Percentiles rank a stretch among this genome's conserved stretches.
Conservation (phyloP, 1,140 invertebrate genomes). For the Protaetia brevitarsis region DNA sequence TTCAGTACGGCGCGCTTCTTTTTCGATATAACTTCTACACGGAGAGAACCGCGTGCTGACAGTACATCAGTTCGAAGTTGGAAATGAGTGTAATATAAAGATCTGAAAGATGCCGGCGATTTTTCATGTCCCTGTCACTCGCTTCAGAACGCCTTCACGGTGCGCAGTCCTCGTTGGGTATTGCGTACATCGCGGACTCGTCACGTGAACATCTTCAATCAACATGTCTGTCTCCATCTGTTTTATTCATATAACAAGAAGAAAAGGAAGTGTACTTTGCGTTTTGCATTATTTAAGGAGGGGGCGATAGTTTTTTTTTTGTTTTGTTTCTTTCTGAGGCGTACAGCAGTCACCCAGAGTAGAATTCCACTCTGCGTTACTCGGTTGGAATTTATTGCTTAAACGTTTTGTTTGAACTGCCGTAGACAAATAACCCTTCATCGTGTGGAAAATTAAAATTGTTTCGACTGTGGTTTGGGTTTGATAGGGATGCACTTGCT, state of each 20-base stretch:
- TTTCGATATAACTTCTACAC: constrained; percentile 19
- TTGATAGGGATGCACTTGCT: too few species aligned
- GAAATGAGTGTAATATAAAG: constrained; percentile 40
- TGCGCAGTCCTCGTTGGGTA: background rate
- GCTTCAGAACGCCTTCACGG: too few species aligned
- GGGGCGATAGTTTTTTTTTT: background rate
- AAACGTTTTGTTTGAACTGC: too few species aligned
- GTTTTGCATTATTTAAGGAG: background rate
- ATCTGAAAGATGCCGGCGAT: constrained; percentile 40
- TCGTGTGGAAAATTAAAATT: too few species aligned
- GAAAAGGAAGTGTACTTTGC: background rate
- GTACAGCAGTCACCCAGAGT: too few species aligned
- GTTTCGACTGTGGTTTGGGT: too few species aligned
- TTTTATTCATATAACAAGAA: constrained; percentile 1
- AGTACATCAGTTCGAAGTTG: constrained; percentile 41
- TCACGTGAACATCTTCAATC: constrained; percentile 4
- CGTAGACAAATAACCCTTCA: too few species aligned
- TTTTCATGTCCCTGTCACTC: constrained; percentile 37
- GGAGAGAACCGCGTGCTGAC: constrained; percentile 29
- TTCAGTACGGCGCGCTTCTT: constrained; percentile 7
- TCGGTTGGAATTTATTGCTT: too few species aligned
- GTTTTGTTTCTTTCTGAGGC: too few species aligned
- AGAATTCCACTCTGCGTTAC: too few species aligned
- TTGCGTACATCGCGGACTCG: constrained; percentile 2
- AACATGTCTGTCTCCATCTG: constrained; percentile 8